Percentiles rank a stretch among this genome's conserved stretches.
phyloP scores from a whole-genome alignment of 2,113 vertebrate species.

The Pseudolaguvia tuberculata region DNA sequence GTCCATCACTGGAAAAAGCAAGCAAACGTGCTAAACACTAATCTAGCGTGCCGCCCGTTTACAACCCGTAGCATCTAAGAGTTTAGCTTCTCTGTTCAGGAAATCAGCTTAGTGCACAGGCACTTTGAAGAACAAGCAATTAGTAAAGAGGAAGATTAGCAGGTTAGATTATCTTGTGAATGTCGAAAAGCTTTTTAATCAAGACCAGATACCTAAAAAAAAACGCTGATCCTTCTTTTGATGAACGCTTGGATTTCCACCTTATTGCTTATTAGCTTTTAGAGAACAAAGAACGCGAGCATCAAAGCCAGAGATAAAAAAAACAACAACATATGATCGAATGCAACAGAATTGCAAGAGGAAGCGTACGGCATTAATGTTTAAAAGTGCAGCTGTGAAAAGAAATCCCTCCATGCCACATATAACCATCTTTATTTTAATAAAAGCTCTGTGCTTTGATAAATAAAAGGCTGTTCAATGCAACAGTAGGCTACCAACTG shows the following conservation, averaged over 20 bases:
- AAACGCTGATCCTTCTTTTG: background rate
- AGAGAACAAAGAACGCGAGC: conserved; percentile 26
- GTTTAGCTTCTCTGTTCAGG: conserved; percentile 22
- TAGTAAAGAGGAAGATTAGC: conserved; percentile 47
- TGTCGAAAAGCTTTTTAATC: conserved; percentile 43
- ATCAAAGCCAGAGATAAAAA: conserved; percentile 9
- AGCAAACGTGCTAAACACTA: no score
- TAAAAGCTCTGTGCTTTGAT: conserved; percentile 12
- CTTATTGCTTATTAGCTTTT: conserved; percentile 12
- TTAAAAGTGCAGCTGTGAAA: conserved; percentile 35
- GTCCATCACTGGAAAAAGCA: no score
- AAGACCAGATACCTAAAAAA: conserved; percentile 15
- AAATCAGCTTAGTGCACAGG: conserved; percentile 45
- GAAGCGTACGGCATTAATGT: conserved; percentile 14
- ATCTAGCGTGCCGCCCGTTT: no score
- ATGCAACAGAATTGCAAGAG: conserved; percentile 17
- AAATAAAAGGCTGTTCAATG: conserved; percentile 35
- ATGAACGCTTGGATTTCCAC: conserved; percentile 23
- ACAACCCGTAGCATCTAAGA: background rate
- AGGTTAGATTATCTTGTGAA: conserved; percentile 47
- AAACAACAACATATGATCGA: background rate
- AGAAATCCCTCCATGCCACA: conserved; percentile 20
- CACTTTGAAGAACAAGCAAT: conserved; percentile 50
- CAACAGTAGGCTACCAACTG: conserved; percentile 21
- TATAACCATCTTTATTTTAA: conserved; percentile 17